Conservation (phyloP, 1,140 invertebrate species). For the Lerema accius region DNA sequence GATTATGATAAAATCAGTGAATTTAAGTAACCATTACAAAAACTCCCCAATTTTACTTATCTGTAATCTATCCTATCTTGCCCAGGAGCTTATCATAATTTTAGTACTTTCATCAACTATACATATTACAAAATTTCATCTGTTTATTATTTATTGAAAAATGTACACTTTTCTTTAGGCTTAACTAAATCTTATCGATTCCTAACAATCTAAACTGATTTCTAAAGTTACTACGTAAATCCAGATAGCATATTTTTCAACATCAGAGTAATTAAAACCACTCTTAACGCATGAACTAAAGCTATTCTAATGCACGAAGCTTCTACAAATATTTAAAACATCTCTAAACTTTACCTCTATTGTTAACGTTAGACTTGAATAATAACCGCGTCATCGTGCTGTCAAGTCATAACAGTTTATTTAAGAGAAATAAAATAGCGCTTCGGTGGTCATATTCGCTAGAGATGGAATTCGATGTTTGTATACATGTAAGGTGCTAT, state of each 20-base stretch:
- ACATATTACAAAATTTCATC: no score
- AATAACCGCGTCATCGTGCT: conserved; percentile 23
- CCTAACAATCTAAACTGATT: no score
- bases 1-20: conserved; percentile 8
- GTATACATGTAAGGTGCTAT: conserved; percentile 33
- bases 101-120: no score
- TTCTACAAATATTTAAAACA: neutral
- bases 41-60: neutral
- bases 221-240: no score
- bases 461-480: conserved; percentile 57
- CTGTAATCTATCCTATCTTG: no score
- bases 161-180: no score
- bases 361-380: conserved; percentile 1
- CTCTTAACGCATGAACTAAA: no score
- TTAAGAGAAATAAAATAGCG: conserved; percentile 33
- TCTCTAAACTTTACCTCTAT: neutral
- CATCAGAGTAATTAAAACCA: no score
- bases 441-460: conserved; percentile 34
- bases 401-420: conserved; percentile 34
- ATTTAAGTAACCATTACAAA: neutral
- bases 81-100: no score
- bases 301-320: neutral
- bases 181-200: no score
- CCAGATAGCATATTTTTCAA: no score
- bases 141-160: no score